A percentile compares a stretch with the other conserved stretches of the same genome.
Conservation (phyloP, 2,888 invertebrate species). For the Drosophila seclusa region DNA sequence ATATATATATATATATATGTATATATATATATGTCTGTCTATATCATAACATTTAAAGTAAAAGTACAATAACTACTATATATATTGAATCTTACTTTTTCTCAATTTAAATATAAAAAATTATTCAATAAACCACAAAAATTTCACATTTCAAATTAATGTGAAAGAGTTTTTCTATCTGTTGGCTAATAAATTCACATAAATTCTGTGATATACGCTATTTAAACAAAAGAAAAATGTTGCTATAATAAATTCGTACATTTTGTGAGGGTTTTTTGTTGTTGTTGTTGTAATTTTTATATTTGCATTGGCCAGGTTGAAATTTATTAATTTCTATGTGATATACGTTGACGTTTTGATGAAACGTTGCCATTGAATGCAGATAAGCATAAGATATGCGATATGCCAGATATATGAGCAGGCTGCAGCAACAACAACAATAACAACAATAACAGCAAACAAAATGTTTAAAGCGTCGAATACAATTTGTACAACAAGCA, state of each 20-base stretch:
- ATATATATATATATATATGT: neutral
- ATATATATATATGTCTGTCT: neutral
- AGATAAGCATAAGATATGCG: slow-evolving; percentile 75
- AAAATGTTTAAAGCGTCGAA: slow-evolving; percentile 40
- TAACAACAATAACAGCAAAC: slow-evolving; percentile 29
- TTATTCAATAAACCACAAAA: slow-evolving; percentile 1
- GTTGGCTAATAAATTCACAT: slow-evolving; percentile 20
- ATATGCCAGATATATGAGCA: slow-evolving; percentile 35
- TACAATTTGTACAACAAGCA: slow-evolving; percentile 62
- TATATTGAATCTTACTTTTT: neutral
- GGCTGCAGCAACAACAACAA: slow-evolving; percentile 15
- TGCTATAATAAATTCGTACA: slow-evolving; percentile 52
- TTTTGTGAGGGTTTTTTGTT: slow-evolving; percentile 25
- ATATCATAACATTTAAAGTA: neutral
- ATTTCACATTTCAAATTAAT: neutral
- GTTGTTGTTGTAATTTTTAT: neutral
- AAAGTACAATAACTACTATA: neutral
- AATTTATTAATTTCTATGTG: slow-evolving; percentile 79
- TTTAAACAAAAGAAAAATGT: slow-evolving; percentile 16
- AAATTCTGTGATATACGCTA: slow-evolving; percentile 25
- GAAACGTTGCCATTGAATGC: slow-evolving; percentile 77
- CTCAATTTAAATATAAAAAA: neutral
- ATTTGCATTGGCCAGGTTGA: slow-evolving; percentile 44
- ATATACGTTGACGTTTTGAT: slow-evolving; percentile 79
- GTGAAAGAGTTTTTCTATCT: neutral